phyloP scores from a whole-genome alignment of 2,888 invertebrate genomes.

The Erannis defoliaria region DNA sequence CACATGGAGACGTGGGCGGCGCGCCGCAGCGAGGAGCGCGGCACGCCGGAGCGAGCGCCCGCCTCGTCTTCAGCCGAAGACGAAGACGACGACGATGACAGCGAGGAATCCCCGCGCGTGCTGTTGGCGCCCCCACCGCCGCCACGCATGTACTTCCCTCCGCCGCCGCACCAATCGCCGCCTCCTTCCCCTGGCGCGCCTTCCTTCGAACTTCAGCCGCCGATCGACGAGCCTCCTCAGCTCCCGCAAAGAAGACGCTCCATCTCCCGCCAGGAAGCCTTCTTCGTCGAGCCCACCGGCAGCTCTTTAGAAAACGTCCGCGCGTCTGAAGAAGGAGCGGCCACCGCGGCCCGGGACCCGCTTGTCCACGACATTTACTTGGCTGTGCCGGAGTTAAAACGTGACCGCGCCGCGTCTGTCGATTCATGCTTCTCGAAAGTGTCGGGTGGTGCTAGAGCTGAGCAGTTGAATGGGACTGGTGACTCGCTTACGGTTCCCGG shows the following conservation, averaged over 20 bases:
- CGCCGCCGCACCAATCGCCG: constrained; percentile 75
- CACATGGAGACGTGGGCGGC: constrained; percentile 91
- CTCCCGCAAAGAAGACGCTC: constrained; percentile 78
- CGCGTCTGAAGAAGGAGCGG: constrained; percentile 78
- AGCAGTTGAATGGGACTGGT: constrained; percentile 88
- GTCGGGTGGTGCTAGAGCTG: constrained; percentile 90
- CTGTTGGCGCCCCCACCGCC: constrained; percentile 88
- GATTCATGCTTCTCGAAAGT: constrained; percentile 95
- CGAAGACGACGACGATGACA: constrained; percentile 83
- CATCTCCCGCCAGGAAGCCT: constrained; percentile 93
- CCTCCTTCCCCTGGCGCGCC: constrained; percentile 85
- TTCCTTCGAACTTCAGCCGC: constrained; percentile 86
- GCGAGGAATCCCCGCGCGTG: constrained; percentile 84
- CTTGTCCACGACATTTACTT: constrained; percentile 91
- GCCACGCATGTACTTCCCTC: constrained; percentile 67
- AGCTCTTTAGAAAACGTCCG: constrained; percentile 90
- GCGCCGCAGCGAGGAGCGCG: constrained; percentile 77
- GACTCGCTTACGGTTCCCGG: constrained; percentile 90
- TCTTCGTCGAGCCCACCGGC: constrained; percentile 91
- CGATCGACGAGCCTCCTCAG: constrained; percentile 75
- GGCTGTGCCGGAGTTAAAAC: constrained; percentile 93
- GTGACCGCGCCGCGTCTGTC: constrained; percentile 95
- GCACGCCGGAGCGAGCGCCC: constrained; percentile 71
- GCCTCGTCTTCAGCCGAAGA: constrained; percentile 79
- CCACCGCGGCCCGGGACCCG: constrained; percentile 66